A percentile compares a stretch with the other conserved stretches of the same genome.
Conservation (phyloP, 2,888 invertebrate genomes). For the Steinernema carpocapsae region DNA sequence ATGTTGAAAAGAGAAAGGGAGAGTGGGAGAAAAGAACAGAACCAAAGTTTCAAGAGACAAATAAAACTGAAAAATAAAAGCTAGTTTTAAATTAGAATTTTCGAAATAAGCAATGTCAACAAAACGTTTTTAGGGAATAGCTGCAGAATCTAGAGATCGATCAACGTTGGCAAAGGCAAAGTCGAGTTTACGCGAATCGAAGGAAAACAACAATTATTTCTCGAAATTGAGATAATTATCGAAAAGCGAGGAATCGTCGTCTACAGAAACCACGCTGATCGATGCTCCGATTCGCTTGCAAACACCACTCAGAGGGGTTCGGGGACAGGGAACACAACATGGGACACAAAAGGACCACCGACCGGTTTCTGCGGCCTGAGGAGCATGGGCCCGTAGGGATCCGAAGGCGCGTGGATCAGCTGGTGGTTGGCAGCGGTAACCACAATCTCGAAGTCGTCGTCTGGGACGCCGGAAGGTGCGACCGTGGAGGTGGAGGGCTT, state of each 20-base stretch:
- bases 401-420: conserved; percentile 43
- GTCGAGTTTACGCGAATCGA: background rate
- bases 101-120: too few species aligned
- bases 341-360: conserved; percentile 27
- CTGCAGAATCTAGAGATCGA: background rate
- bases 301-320: conserved; percentile 5
- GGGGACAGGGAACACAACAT: background rate
- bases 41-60: too few species aligned
- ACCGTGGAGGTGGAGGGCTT: background rate
- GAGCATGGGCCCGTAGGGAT: conserved; percentile 58
- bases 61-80: too few species aligned
- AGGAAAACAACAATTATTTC: conserved; percentile 16
- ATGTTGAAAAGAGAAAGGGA: background rate
- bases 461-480: background rate
- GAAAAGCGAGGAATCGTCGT: conserved; percentile 12
- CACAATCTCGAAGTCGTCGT: conserved; percentile 1
- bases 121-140: background rate
- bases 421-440: background rate
- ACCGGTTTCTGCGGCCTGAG: conserved; percentile 54
- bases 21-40: too few species aligned
- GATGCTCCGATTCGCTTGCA: background rate
- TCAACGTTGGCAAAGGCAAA: background rate
- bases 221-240: background rate
- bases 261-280: conserved; percentile 7
- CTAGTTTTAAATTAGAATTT: too few species aligned